Percentiles rank a stretch among this genome's conserved stretches.
Conservation (phyloP, 2,888 invertebrate species). For the Cremastinae sp. region DNA sequence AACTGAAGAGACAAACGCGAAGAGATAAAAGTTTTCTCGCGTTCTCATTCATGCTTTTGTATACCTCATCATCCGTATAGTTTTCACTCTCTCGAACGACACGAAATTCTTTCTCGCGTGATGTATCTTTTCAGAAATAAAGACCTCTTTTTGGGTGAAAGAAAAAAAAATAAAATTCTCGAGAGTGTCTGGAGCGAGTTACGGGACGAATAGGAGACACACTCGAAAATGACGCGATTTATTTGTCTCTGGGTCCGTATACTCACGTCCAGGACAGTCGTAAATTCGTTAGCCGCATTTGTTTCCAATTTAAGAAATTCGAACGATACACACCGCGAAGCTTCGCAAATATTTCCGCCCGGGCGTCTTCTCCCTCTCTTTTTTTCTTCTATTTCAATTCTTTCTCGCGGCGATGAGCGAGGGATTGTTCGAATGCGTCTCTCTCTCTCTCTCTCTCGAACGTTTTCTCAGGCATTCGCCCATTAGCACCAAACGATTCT, state of each 20-base stretch:
- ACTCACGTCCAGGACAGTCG: constrained; percentile 65
- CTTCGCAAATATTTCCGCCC: constrained; percentile 28
- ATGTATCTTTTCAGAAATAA: no score
- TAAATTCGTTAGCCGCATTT: constrained; percentile 72
- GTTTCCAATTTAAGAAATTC: constrained; percentile 74
- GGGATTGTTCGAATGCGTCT: constrained; percentile 42
- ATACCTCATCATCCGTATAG: no score
- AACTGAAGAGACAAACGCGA: constrained; percentile 13
- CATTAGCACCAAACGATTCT: constrained; percentile 52
- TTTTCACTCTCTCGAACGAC: no score
- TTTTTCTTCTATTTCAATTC: constrained; percentile 39
- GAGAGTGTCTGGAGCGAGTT: neutral
- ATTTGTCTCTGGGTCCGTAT: constrained; percentile 57
- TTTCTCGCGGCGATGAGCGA: constrained; percentile 47
- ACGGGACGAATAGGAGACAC: constrained; percentile 1
- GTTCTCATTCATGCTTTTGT: no score
- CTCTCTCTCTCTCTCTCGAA: constrained; percentile 28
- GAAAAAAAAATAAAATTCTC: neutral
- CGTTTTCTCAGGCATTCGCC: constrained; percentile 42
- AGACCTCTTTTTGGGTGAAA: neutral
- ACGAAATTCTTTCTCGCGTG: no score
- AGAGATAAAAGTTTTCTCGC: no score
- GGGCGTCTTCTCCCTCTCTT: constrained; percentile 31
- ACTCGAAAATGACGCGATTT: constrained; percentile 48
- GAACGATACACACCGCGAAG: constrained; percentile 17